Evolutionary conservation across 2,113 vertebrate genomes (phyloP).

Genomic region (Sinocyclocheilus grahami): DNA sequence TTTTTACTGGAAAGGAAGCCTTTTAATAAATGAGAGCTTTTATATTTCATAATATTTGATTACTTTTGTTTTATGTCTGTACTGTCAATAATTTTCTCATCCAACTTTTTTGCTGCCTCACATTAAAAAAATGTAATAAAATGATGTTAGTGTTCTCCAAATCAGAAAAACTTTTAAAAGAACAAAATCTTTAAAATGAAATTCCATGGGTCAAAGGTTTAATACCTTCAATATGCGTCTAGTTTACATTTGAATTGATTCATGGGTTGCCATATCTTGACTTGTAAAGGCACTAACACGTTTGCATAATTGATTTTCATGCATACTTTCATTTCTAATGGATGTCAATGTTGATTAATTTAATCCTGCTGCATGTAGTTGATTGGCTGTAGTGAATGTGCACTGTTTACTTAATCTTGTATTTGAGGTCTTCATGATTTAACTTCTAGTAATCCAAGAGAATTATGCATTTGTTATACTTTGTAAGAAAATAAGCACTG

Average conservation of each 20-base stretch:
- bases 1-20: not conserved
- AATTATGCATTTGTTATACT: not conserved
- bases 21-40: not conserved
- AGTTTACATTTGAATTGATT: not conserved
- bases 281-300: not conserved
- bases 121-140: too few species aligned
- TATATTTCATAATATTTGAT: not conserved
- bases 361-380: too few species aligned
- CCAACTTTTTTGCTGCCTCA: too few species aligned
- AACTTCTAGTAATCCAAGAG: not conserved
- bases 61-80: too few species aligned
- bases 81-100: too few species aligned
- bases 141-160: not conserved
- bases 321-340: not conserved
- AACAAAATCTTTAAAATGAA: not conserved
- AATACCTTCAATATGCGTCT: not conserved
- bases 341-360: not conserved
- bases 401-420: not conserved
- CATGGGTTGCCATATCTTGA: not conserved
- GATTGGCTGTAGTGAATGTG: not conserved
- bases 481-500: not conserved
- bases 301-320: not conserved
- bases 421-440: not conserved
- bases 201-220: not conserved
- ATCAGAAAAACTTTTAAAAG: not conserved